Base-by-base conservation (phyloP, 1,140 invertebrate species). In the Brachionus rotundiformis region DNA sequence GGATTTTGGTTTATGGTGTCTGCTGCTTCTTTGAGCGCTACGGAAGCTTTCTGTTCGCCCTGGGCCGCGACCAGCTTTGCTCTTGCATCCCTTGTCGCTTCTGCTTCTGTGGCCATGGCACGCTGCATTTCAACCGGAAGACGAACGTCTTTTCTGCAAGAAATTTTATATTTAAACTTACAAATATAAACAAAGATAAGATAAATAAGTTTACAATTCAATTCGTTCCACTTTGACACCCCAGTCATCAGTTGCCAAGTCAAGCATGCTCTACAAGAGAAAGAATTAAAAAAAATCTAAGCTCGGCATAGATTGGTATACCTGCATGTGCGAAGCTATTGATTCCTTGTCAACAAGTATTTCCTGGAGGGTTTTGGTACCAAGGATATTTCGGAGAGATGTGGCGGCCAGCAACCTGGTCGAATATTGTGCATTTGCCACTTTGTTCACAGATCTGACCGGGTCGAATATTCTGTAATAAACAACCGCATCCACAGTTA, bases 1-100 rank as follows among this genome's bases (percentile, higher is more conserved):
- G 94, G 94, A 82, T 85, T 85, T 63, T 47, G n/a, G 8, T 44
- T 68, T n/a, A 82, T 82, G 16, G 23, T 71, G 33, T 79, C 82
- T 19, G 82, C 81, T 11, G 76, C 82, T 54, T 77, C 82, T 31
- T 81, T 73, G 16, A 82, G 65, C 0, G 76, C 31, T 31, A 59
- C 76, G 6, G 76, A 82, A 3, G 83, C 83, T 31, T 31, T 49
- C 41, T 73, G 25, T 49, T 82, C 83, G 10, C 82, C 82, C 63
- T 83, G 23, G 16, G 76, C 83, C n/a, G 82, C 82, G 63, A 82
- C 73, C 13, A 82, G 84, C 84, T 87, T 87, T 39, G 86, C 86
- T 44, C 83, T 83, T 4, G 86, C 86, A 59, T 87, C 86, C 47
- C 86, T 82, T 3, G 84, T 49, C 10, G 86, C 86, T 83, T 87